Evolutionary conservation across 2,797 vertebrate genomes (phyloP).

Genomic region (Sitta carolinensis): DNA sequence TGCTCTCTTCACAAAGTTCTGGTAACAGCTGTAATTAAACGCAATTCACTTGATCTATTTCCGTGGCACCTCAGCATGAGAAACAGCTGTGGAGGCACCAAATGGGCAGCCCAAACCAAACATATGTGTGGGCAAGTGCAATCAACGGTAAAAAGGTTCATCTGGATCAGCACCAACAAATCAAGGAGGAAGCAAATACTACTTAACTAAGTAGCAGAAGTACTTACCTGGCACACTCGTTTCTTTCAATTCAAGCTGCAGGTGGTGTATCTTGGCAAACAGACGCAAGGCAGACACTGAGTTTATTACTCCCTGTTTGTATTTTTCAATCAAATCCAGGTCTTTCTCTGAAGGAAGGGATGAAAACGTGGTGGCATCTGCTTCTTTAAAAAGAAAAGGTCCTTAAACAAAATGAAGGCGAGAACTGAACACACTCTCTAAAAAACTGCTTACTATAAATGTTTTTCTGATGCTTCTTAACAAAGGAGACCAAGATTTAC

Average conservation of each 20-base stretch:
- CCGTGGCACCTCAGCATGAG: neutral
- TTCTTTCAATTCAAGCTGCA: slow-evolving; percentile 88
- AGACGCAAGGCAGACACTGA: slow-evolving; percentile 85
- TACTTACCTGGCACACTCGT: slow-evolving; percentile 82
- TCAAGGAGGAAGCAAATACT: fast-evolving
- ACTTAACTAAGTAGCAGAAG: neutral
- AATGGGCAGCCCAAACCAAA: neutral
- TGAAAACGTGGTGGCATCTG: neutral
- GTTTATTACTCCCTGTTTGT: slow-evolving; percentile 77
- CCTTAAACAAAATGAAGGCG: slow-evolving; percentile 38
- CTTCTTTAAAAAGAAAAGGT: slow-evolving; percentile 40
- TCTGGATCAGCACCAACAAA: neutral
- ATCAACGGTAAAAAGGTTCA: neutral
- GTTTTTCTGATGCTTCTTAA: neutral
- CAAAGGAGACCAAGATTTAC: neutral
- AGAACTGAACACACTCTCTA: neutral
- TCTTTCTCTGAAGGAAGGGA: slow-evolving; percentile 51
- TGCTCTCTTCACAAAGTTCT: neutral
- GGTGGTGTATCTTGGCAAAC: slow-evolving; percentile 77
- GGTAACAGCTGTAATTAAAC: neutral
- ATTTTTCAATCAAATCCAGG: slow-evolving; percentile 78
- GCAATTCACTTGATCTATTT: neutral
- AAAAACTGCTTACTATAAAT: neutral
- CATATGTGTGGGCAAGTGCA: fast-evolving
- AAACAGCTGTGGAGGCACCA: neutral